Evolutionary conservation across 1,140 invertebrate genomes (phyloP), one percentile per base, ranked within the genome.

Genomic region (Bicyclus anynana): DNA sequence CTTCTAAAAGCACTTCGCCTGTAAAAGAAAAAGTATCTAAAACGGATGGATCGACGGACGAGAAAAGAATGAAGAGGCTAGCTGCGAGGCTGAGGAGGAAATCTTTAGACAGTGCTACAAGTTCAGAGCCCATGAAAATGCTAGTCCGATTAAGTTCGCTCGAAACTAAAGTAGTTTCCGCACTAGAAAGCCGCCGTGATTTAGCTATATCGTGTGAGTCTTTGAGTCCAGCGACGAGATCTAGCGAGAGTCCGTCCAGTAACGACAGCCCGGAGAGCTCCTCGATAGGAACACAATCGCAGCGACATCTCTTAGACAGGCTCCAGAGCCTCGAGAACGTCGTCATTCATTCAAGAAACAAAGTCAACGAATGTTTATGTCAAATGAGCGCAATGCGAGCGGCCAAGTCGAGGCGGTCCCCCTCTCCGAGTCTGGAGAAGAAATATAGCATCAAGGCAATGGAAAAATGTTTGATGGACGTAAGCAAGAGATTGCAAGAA

Each of bases 61-160:
- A 92, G 62, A 87, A 91, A 78, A 74, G 85, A 56, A 77, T 90
- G 70, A 89, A 90, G 65, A 68, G 90, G 51, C 65, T 89, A 53
- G 89, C 89, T 20, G 80, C 89, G 5, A 77, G 91, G 61, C 65
- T 93, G 27, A 85, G 94, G 40, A 89, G 94, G 59, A 95, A 95
- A 72, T 94, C 93, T 1, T 84, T 95, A 27, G 94, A 95, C 65
- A 94, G 94, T 68, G 93, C 93, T 1, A 94, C 93, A 2, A 92
- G 92, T 65, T 93, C 93, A 1, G 94, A 95, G 75, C 93, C 94
- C 2, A 93, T 95, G 91, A 94, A 94, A 82, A 91, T 95, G 59
- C 77, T 95, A 38, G 93, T 95, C 62, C 90, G 94, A 52, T 77
- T 95, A 21, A 94, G 92, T 70, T 92, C 93, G 18, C 76, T 95